Base-by-base conservation (phyloP, 2,113 vertebrate genomes). In the Xyrauchen texanus region DNA sequence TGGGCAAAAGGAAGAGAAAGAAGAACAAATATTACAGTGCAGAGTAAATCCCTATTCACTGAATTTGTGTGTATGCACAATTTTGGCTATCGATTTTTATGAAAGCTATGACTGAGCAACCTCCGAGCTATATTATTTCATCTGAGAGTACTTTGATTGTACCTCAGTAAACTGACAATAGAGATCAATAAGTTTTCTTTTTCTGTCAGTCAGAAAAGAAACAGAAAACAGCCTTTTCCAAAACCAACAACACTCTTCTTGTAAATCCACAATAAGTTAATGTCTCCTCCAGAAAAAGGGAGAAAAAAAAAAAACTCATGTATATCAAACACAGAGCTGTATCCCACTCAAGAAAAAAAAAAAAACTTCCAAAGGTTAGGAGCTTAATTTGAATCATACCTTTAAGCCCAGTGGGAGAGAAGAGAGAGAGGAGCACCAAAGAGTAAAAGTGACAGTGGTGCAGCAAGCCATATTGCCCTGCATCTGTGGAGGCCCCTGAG, bases 391-490 rank as follows among this genome's bases (percentile, higher is more conserved):
- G 46, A 80, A 73, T 83, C 51, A 65, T 42, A 61, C 45, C 64
- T 57, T 64, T 58, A 70, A 68, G 46, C 61, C 74, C 82, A 61
- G 52, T 67, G 73, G 82, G 78, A 80, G 52, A 60, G 8, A 34
- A 70, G 47, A 64, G 57, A 65, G 81, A 63, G 60, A 42, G 67
- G 64, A 63, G 71, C 49, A 64, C 16, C 60, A 70, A 76, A 81
- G 21, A 79, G 71, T 70, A 75, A 60, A 71, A 68, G 52, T 70
- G 72, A 60, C 71, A 79, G 77, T 21, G 68, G 47, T 66, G 60
- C 66, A 61, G 76, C 69, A n/a, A 58, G 72, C 71, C 52, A 82
- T 77, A 82, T 71, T 81, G 58, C 68, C 76, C 53, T 58, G 45
- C 16, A 79, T 76, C 66, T 80, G 21, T 74, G 75, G 60, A 71